These are phyloP conservation scores for Epistrophe grossulariae DNA, from an alignment of 2,888 invertebrate genomes.

Conservation along the genomic window DNA sequence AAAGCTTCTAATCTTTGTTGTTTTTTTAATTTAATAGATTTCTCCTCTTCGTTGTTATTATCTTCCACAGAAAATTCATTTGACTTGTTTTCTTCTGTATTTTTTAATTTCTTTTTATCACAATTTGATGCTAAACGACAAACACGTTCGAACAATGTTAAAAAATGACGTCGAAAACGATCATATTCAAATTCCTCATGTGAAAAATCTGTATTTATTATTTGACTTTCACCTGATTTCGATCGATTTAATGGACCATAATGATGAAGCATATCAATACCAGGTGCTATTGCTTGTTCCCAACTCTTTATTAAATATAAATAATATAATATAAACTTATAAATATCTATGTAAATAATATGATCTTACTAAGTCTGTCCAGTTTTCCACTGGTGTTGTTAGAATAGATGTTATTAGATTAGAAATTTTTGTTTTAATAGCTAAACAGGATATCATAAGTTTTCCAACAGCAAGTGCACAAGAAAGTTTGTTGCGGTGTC, in stretches of 20 bases:
- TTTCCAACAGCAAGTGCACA: conserved; percentile 81
- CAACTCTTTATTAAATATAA: conserved; percentile 79
- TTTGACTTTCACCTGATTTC: conserved; percentile 78
- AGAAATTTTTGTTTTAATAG: conserved; percentile 80
- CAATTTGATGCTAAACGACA: conserved; percentile 79
- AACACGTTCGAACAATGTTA: conserved; percentile 81
- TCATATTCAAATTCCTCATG: conserved; percentile 80
- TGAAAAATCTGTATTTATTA: conserved; percentile 76
- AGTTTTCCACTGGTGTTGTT: conserved; percentile 82
- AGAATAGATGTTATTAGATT: conserved; percentile 80
- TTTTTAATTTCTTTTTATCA: conserved; percentile 55
- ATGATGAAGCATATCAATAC: conserved; percentile 83
- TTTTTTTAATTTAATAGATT: conserved; percentile 28
- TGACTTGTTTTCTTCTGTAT: conserved; percentile 1
- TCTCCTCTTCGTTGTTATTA: conserved; percentile 51
- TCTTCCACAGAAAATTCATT: conserved; percentile 46
- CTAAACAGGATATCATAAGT: conserved; percentile 80
- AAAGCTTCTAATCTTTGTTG: conserved; percentile 59
- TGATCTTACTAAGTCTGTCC: conserved; percentile 81
- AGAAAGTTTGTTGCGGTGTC: conserved; percentile 81
- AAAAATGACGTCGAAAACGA: conserved; percentile 81
- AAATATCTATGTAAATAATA: background rate
- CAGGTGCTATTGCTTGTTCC: conserved; percentile 83
- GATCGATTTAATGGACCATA: conserved; percentile 81
- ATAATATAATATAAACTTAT: background rate